Base-by-base conservation (phyloP, 2,113 vertebrate genomes). In the Aphelocoma coerulescens region DNA sequence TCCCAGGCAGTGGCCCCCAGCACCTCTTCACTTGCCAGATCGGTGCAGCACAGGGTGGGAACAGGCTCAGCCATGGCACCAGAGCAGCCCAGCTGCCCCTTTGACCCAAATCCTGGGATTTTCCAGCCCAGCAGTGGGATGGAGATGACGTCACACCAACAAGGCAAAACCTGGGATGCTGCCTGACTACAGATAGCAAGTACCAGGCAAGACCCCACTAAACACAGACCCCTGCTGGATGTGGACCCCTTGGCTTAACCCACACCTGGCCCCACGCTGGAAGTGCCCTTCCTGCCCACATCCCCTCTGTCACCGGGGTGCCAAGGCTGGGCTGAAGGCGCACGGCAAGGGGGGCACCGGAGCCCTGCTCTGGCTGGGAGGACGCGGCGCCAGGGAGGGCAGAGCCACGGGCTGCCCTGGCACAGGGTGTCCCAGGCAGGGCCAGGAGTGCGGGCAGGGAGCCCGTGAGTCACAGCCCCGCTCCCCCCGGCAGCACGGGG, bases 401-500 rank as follows among this genome's bases (percentile, higher is more conserved):
- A 79, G 86, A 83, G 84, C 62, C 44, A 1, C 0, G 14, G 81
- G 85, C 33, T 55, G 67, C 39, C 81, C 74, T 3, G 49, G 91
- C 94, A 95, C 96, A 49, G 4, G 55, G 51, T 27, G 54, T 89
- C 76, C 88, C 94, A 35, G 18, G 13, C 43, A 80, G 66, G 65
- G 62, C 82, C 0, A 22, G 94, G 84, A 84, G 73, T 8, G 10
- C 43, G 8, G 88, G 88, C 96, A 92, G 68, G 90, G 77, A 95
- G 92, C 81, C 93, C 35, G 28, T 91, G 94, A 94, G 74, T 96
- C 94, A 88, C 85, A 91, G 73, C 91, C 77, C 35, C 21, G 3
- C 59, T 89, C 51, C 48, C 27, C 30, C 44, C 15, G 13, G 62
- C 74, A 81, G 77, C 33, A 0, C 14, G 3, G 85, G 94, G 90